Conservation (phyloP, 2,113 vertebrate genomes). For the Laticauda laticaudata region DNA sequence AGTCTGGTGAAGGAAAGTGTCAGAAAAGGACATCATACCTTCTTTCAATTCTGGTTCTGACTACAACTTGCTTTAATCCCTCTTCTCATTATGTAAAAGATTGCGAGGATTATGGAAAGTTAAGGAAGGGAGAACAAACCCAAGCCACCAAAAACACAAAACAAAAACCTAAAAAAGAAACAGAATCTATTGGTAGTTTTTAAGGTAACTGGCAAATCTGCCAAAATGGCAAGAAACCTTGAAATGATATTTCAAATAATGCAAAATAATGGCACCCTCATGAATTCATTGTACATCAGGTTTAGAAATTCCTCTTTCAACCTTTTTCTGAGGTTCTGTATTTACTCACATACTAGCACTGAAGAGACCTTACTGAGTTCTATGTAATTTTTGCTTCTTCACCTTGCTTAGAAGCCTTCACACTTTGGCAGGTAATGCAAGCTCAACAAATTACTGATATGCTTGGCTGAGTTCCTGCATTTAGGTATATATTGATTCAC, state of each 20-base stretch:
- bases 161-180: not conserved
- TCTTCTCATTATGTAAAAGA: not conserved
- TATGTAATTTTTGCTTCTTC: not conserved
- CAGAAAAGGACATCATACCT: not conserved
- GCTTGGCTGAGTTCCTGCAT: not conserved
- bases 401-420: not conserved
- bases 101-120: not conserved
- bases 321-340: not conserved
- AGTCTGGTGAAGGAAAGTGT: not conserved
- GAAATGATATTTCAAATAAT: not conserved
- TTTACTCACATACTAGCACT: not conserved
- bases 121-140: not conserved
- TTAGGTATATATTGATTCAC: not conserved
- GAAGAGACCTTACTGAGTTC: not conserved
- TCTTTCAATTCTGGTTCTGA: not conserved
- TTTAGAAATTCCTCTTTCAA: not conserved
- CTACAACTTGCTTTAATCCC: not conserved
- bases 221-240: not conserved
- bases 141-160: not conserved
- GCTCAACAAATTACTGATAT: not conserved
- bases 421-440: not conserved
- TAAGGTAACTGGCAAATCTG: not conserved
- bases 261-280: not conserved
- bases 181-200: not conserved
- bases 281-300: not conserved